Conservation (phyloP, 2,888 invertebrate species). For the Emmelina monodactyla region DNA sequence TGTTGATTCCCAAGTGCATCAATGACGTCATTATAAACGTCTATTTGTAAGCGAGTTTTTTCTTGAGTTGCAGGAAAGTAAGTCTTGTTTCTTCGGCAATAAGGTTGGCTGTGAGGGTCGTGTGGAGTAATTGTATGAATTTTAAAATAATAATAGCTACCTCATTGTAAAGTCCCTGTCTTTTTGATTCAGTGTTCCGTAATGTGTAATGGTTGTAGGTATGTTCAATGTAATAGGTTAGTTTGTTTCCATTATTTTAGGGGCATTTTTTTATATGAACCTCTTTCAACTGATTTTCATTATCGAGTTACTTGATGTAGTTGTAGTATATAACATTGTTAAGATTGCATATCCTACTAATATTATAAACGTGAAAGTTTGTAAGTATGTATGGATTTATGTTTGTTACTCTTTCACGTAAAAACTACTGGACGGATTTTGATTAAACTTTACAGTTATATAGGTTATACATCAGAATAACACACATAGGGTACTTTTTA, state of each 20-base stretch:
- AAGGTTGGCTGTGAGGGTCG: slow-evolving; percentile 18
- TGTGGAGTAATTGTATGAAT: slow-evolving; percentile 35
- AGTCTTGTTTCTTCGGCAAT: slow-evolving; percentile 1
- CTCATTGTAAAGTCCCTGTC: slow-evolving; percentile 48
- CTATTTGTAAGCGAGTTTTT: neutral
- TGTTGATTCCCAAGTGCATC: neutral
- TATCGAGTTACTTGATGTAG: no score
- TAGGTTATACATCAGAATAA: no score
- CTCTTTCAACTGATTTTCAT: no score
- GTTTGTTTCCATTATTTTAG: slow-evolving; percentile 26
- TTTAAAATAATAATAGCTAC: slow-evolving; percentile 60
- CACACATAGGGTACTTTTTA: no score
- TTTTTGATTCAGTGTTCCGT: slow-evolving; percentile 48
- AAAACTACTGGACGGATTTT: no score
- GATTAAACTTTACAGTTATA: no score
- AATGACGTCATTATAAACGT: neutral
- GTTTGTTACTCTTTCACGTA: no score
- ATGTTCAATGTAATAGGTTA: neutral
- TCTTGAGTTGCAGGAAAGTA: neutral
- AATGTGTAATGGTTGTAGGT: slow-evolving; percentile 18
- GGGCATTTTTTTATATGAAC: no score
- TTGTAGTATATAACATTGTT: no score
- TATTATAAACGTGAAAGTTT: no score
- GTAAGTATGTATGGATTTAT: no score
- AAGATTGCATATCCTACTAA: no score